Evolutionary conservation across 2,888 invertebrate genomes (phyloP), one percentile per base, ranked within the genome.

Genomic region (Phanerotoma sp.): DNA sequence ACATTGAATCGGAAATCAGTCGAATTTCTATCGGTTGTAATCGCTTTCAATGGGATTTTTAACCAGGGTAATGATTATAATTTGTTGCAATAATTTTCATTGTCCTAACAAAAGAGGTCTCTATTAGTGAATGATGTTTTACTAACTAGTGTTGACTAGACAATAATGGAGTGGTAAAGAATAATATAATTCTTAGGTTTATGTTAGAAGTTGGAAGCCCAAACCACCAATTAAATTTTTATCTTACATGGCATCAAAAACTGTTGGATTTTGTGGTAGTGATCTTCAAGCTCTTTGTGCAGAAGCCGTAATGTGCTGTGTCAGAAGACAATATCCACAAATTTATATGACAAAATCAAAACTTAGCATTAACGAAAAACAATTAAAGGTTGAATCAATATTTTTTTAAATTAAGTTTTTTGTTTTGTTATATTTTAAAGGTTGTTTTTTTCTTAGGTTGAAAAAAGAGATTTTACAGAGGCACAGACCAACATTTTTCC

Each of bases 251-350:
- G 84, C 87, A 4, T 83, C 84, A 57, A 80, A 82, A 61, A 85
- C 86, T 1, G 60, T 71, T 16, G 70, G 74, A 28, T 86, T 82
- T 70, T 84, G 84, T 71, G 86, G 86, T 20, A 85, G 86, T 30
- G 86, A 86, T 72, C 66, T 86, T 48, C 84, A 84, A 68, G 81
- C 83, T 3, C 72, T 86, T 16, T 85, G 85, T 66, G 82, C 84
- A 1, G 85, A 86, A 67, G 82, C 85, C 3, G 82, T 83, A 1
- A 77, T 86, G 68, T 78, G 81, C 25, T 83, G 84, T 9, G 75
- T 86, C 20, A 73, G 84, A n/a, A 71, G 82, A 41, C 77, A 80
- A 13, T 86, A 83, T 69, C 84, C 84, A 1, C 84, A 86, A 72
- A 83, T 85, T 58, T 85, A 84, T 65, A 76, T 78, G 13, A 79